Base-by-base conservation (phyloP, 1,140 invertebrate species). In the Lepidurus arcticus region DNA sequence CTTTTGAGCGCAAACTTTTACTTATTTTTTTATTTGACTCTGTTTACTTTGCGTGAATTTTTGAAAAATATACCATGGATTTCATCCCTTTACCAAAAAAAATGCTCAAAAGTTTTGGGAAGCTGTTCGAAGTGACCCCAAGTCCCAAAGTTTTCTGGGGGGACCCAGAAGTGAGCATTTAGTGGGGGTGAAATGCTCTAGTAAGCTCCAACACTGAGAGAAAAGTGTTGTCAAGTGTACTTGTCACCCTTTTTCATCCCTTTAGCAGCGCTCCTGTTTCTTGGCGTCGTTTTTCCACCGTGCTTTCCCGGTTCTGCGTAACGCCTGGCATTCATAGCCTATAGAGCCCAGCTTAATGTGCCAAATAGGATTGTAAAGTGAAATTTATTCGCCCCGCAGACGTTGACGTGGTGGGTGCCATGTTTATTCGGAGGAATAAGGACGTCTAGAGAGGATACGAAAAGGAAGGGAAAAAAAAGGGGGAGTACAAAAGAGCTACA, bases 351-450 rank as follows among this genome's bases (percentile, higher is more conserved):
- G 53, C 53, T 65, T 76, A 76, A 76, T 76, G 75, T 47, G 75
- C 75, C 75, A 76, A 76, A 76, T 76, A 76, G 75, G 43, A 76
- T 76, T 76, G 75, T 76, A 76, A 76, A 76, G 47, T 76, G 75
- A 76, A 76, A 76, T 76, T 76, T 76, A 76, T 76, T 76, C 75
- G 43, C 43, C 42, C 47, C 43, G 75, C 43, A 76, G 43, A 47
- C 75, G 34, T 47, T 47, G 47, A 45, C 34, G 75, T 44, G 43
- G 75, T 47, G 53, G 53, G 53, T 65, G 53, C 53, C 53, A n/a
- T 65, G 53, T 65, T 65, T 65, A 65, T 65, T 65, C 13, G 16
- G 53, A 16, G 21, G n/a, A 65, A 65, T 65, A 65, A 65, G 53
- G 53, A n/a, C 53, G 53, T 65, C 53, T 9, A 65, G 53, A 65